Percentiles rank a stretch among this genome's conserved stretches.
Evolutionary conservation across 2,888 invertebrate genomes (phyloP).

Genomic region (Parascotia fuliginaria): DNA sequence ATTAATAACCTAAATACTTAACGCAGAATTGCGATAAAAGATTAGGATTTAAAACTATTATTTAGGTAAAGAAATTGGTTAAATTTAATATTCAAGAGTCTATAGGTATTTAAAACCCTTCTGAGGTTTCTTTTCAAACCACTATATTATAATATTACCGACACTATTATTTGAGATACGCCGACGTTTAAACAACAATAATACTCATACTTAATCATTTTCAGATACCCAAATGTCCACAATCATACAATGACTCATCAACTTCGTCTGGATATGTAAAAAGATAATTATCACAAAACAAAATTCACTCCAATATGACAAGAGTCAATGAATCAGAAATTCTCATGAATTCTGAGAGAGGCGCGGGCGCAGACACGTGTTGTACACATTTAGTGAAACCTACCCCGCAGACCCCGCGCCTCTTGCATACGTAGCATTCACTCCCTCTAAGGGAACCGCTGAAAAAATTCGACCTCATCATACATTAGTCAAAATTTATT

Average conservation of each 20-base stretch:
- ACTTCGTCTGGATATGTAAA: slow-evolving; percentile 25
- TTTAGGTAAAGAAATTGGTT: too few species aligned
- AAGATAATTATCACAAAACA: slow-evolving; percentile 44
- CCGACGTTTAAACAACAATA: not conserved
- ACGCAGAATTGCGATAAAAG: too few species aligned
- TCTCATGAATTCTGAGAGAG: slow-evolving; percentile 72
- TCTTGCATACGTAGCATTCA: slow-evolving; percentile 47
- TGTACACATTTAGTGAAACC: slow-evolving; percentile 71
- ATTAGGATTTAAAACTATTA: too few species aligned
- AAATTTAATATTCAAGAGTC: too few species aligned
- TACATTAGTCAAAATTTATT: slow-evolving; percentile 47
- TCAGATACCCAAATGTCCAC: slow-evolving; percentile 11
- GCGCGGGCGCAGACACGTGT: slow-evolving; percentile 68
- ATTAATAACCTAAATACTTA: too few species aligned
- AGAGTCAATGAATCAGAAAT: slow-evolving; percentile 78
- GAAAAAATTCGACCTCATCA: slow-evolving; percentile 67
- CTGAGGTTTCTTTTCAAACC: too few species aligned
- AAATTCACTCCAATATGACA: slow-evolving; percentile 53
- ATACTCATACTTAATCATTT: slow-evolving; percentile 7
- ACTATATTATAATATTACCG: too few species aligned
- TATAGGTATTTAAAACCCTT: too few species aligned
- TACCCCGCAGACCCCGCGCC: slow-evolving; percentile 54
- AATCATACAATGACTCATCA: slow-evolving; percentile 33
- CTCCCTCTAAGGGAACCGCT: slow-evolving; percentile 72
- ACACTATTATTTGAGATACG: too few species aligned